Evolutionary conservation across 2,113 vertebrate genomes (phyloP).

Genomic region (Rousettus leschenaultii): DNA sequence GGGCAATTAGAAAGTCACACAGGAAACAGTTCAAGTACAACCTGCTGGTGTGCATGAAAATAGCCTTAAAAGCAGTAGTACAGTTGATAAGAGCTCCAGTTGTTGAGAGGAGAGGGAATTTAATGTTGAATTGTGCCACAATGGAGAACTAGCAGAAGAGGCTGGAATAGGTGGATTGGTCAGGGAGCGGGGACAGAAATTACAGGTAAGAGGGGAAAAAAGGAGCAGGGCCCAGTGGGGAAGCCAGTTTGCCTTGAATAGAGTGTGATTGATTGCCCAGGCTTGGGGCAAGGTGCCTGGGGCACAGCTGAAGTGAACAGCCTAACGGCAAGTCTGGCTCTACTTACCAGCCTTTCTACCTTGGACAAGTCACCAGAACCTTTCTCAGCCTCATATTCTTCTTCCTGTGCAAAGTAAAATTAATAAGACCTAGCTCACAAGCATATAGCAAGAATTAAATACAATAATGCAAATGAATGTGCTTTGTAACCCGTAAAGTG

Average conservation of each 20-base stretch:
- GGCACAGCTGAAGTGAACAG: neutral
- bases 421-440: neutral
- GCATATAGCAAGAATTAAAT: neutral
- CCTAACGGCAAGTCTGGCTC: neutral
- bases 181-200: too few species aligned
- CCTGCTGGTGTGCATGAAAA: neutral
- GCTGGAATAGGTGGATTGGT: neutral
- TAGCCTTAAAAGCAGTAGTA: neutral
- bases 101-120: neutral
- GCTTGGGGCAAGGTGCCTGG: neutral
- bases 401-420: neutral
- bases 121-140: neutral
- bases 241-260: neutral
- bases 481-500: conserved; percentile 30
- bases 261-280: neutral
- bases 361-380: neutral
- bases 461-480: neutral
- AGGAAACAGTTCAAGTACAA: neutral
- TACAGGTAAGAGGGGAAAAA: neutral
- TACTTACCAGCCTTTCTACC: neutral
- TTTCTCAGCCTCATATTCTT: neutral
- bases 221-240: neutral
- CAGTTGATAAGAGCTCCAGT: neutral
- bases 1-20: neutral
- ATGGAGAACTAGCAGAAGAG: neutral